Evolutionary conservation across 2,797 vertebrate species (phyloP).

Genomic region (Ibycter americanus): DNA sequence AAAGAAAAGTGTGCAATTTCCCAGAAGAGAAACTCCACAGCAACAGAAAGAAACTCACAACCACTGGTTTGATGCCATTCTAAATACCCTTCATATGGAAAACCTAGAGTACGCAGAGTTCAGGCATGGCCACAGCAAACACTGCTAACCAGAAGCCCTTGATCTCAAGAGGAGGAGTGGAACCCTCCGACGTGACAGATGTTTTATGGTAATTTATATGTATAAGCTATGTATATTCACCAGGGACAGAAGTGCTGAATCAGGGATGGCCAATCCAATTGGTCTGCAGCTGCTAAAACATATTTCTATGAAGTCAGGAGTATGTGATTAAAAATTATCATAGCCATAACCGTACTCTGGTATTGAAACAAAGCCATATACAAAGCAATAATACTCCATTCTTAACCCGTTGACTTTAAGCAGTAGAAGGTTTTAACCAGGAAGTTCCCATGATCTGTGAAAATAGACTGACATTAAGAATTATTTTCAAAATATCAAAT

Average conservation of each 20-base stretch:
- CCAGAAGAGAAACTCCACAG: not conserved
- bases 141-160: not conserved
- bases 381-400: not conserved
- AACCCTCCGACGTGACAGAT: not conserved
- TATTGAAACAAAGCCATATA: not conserved
- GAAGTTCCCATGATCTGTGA: not conserved
- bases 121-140: not conserved
- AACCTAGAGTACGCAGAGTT: not conserved
- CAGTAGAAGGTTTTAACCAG: not conserved
- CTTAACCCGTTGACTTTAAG: not conserved
- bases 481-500: not conserved
- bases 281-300: not conserved
- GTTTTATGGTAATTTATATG: not conserved
- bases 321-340: not conserved
- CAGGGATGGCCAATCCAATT: not conserved
- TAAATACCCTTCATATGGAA: not conserved
- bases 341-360: not conserved
- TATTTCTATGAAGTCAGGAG: not conserved
- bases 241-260: not conserved
- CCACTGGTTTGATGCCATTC: not conserved
- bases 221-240: not conserved
- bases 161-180: not conserved
- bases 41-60: not conserved
- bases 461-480: not conserved
- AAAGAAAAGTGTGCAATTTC: fast-evolving